Evolutionary conservation across 2,797 vertebrate genomes (phyloP).

Genomic region (Agapornis canus): DNA sequence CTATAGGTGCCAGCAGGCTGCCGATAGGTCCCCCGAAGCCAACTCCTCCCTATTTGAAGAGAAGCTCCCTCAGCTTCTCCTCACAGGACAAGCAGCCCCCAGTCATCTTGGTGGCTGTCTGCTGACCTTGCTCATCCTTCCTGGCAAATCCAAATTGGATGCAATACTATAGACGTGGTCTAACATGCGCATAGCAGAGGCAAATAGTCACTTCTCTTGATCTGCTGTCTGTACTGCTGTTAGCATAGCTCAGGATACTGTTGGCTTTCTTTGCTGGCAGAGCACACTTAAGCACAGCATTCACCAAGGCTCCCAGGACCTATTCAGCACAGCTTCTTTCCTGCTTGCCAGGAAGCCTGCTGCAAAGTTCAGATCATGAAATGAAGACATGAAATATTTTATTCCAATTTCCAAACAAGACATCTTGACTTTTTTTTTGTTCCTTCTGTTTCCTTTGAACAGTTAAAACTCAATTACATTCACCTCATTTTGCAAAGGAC

Average conservation of each 20-base stretch:
- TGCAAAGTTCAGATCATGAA: background rate
- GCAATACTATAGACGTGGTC: background rate
- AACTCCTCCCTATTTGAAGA: background rate
- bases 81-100: background rate
- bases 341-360: background rate
- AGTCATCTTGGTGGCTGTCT: background rate
- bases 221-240: background rate
- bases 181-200: background rate
- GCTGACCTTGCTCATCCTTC: background rate
- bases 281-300: rapidly evolving
- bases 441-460: background rate
- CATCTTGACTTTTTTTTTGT: background rate
- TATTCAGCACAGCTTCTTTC: background rate
- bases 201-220: background rate
- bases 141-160: background rate
- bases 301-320: background rate
- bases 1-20: background rate
- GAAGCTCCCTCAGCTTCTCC: background rate
- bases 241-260: background rate
- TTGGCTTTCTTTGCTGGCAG: background rate
- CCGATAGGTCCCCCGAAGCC: background rate
- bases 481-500: background rate
- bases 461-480: background rate
- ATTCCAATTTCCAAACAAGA: background rate
- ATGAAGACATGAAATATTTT: background rate